These are phyloP conservation scores for Eupeodes luniger DNA, from an alignment of 2,888 invertebrate genomes.

Conservation along the genomic window DNA sequence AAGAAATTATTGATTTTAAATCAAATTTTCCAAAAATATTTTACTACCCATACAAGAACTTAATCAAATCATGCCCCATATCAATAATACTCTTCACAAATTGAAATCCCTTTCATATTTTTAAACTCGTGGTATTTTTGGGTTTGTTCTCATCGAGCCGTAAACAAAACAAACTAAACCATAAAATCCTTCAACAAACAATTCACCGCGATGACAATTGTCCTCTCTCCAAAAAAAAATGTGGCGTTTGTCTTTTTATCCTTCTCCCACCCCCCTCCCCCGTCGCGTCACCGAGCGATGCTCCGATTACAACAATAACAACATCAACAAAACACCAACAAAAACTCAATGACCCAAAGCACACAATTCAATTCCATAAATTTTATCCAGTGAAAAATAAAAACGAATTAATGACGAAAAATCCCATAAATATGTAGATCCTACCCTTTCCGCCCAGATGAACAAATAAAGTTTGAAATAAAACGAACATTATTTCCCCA, in stretches of 20 bases:
- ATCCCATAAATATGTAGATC: slow-evolving; percentile 58
- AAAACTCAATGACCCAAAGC: slow-evolving; percentile 71
- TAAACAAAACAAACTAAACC: slow-evolving; percentile 44
- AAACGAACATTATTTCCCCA: slow-evolving; percentile 47
- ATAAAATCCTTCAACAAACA: slow-evolving; percentile 58
- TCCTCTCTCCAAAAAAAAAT: slow-evolving; percentile 2
- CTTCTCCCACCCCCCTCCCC: not conserved
- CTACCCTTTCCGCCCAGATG: slow-evolving; percentile 58
- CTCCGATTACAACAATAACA: not conserved
- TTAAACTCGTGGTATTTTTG: not conserved
- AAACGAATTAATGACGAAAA: slow-evolving; percentile 30
- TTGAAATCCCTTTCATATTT: slow-evolving; percentile 1
- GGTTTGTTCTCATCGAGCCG: not conserved
- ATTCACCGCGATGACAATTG: slow-evolving; percentile 35
- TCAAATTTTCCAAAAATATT: not conserved
- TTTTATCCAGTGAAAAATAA: slow-evolving; percentile 24
- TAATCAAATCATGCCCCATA: slow-evolving; percentile 10
- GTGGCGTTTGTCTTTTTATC: slow-evolving; percentile 47
- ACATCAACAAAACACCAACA: slow-evolving; percentile 4
- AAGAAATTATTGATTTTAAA: not conserved
- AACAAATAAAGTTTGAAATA: slow-evolving; percentile 62
- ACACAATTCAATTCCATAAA: slow-evolving; percentile 69
- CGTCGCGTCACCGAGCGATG: no score
- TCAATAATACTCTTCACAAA: slow-evolving; percentile 8
- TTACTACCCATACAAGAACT: not conserved